phyloP scores from a whole-genome alignment of 1,140 invertebrate genomes.

The Manduca sexta region DNA sequence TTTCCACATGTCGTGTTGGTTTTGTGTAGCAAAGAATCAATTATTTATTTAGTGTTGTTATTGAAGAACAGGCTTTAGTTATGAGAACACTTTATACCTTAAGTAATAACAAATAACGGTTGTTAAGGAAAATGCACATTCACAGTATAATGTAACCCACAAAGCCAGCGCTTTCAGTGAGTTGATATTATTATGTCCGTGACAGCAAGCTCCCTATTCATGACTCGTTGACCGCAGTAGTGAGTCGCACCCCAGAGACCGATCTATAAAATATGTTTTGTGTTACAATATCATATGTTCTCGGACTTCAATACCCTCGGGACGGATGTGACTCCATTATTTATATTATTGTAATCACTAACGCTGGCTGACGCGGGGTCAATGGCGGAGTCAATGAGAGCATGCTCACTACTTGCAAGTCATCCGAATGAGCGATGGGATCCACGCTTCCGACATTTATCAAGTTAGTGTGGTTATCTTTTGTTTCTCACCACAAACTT shows the following conservation, averaged over 20 bases:
- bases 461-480: conserved; percentile 21
- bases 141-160: no score
- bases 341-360: conserved; percentile 55
- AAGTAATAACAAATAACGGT: no score
- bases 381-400: conserved; percentile 66
- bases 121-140: no score
- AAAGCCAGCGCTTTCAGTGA: no score
- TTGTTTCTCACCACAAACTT: conserved; percentile 25
- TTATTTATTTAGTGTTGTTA: no score
- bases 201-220: conserved; percentile 3
- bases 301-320: conserved; percentile 36
- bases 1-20: conserved; percentile 4
- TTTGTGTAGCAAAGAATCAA: conserved; percentile 1
- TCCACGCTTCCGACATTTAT: conserved; percentile 62
- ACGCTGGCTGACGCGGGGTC: conserved; percentile 47
- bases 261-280: conserved; percentile 43
- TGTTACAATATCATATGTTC: conserved; percentile 29
- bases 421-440: conserved; percentile 55
- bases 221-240: conserved; percentile 7
- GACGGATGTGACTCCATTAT: conserved; percentile 55
- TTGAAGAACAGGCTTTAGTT: no score
- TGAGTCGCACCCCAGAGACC: conserved; percentile 13
- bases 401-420: conserved; percentile 62
- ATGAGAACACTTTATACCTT: no score
- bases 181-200: background rate